Base-by-base conservation (phyloP, 1,140 invertebrate genomes). In the Phenacoccus solenopsis region DNA sequence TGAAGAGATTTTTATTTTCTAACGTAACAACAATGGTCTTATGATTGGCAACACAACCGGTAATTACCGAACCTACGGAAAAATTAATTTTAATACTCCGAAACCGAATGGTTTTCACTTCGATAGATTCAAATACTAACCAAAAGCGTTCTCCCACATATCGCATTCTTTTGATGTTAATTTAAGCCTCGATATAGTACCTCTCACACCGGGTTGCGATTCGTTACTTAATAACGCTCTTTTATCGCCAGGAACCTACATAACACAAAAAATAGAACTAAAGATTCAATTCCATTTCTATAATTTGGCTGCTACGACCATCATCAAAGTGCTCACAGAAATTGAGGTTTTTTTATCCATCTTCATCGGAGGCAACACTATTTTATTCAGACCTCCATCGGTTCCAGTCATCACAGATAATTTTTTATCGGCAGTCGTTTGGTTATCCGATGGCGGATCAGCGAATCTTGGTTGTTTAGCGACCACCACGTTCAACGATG, bases 1-100 rank as follows among this genome's bases (percentile, higher is more conserved):
- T 81, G 76, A 87, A 85, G 70, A 90, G 79, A 67, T 83, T 83
- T 24, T 82, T 82, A 78, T 91, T 88, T 68, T 84, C 84, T 75
- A 88, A 86, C 28, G 82, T 81, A 61, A 87, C 78, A 73, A 82
- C 84, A 57, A 86, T 81, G 69, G 85, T 81, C 21, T 81, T 77
- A 25, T 76, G 75, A 74, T 80, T 77, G 76, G 82, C 81, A 76
- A 83, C 75, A 70, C 82, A 78, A 76, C 82, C 74, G 77, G 82
- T 74, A 76, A 85, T 79, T 71, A 81, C 72, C 69, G 83, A 76
- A 74, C 84, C 83, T 86, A 71, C 72, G 69, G 49, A 56, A 74
- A 73, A 75, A 73, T 25, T 68, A 70, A 64, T 24, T 64, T 35
- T 20, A 68, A n/a, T n/a, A 9, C 5, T 2, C 38, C 16, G 59